Conservation (phyloP, 2,888 invertebrate species). For the Congeria kusceri region DNA sequence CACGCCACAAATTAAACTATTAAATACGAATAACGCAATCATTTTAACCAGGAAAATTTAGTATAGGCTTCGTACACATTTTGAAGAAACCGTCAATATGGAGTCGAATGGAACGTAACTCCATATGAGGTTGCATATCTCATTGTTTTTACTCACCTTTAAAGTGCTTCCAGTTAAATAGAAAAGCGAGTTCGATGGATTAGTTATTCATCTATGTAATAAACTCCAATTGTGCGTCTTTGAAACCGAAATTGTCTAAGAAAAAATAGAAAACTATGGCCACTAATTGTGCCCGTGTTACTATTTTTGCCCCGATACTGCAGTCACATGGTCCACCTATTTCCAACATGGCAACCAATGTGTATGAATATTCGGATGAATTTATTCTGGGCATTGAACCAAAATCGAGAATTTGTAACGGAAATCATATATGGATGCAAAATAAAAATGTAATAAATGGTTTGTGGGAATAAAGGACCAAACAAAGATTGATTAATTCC, state of each 20-base stretch:
- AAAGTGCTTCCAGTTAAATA: constrained; percentile 41
- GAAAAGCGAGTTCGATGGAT: constrained; percentile 19
- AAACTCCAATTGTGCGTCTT: constrained; percentile 52
- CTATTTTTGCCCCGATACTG: constrained; percentile 69
- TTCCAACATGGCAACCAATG: constrained; percentile 80
- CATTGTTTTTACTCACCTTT: constrained; percentile 54
- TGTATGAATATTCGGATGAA: constrained; percentile 46
- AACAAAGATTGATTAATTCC: neutral
- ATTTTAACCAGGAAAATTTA: neutral
- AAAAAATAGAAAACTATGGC: constrained; percentile 45
- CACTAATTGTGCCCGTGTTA: constrained; percentile 66
- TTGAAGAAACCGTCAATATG: constrained; percentile 68
- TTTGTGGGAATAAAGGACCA: neutral
- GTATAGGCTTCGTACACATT: neutral
- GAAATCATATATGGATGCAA: neutral
- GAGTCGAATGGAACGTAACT: constrained; percentile 35
- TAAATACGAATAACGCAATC: too few species aligned
- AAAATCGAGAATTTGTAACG: neutral
- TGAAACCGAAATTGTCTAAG: constrained; percentile 52
- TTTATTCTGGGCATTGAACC: neutral
- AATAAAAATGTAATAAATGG: neutral
- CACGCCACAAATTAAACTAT: too few species aligned
- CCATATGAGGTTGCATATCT: constrained; percentile 7
- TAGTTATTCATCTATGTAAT: constrained; percentile 38
- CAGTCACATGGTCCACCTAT: constrained; percentile 78